Percentiles rank a stretch among this genome's conserved stretches.
Evolutionary conservation across 2,888 invertebrate genomes (phyloP).

Genomic region (Mystacides longicornis): DNA sequence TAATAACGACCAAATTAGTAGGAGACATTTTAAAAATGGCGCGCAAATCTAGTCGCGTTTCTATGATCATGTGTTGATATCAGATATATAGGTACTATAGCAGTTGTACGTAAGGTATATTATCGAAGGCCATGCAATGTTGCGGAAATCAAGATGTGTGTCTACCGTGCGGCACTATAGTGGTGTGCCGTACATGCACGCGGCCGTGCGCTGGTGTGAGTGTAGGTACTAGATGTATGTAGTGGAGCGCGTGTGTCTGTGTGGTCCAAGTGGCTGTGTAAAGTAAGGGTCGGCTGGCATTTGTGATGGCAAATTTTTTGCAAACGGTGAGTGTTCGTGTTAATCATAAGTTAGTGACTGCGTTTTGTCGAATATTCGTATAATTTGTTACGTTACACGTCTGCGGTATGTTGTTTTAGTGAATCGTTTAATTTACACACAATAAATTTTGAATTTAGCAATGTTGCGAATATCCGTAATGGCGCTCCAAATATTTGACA

Average conservation of each 20-base stretch:
- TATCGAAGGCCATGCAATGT: conserved; percentile 60
- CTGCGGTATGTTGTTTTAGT: conserved; percentile 6
- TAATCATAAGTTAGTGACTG: conserved; percentile 19
- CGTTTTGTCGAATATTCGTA: conserved; percentile 12
- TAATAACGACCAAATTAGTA: no score
- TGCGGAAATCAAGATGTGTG: conserved; percentile 47
- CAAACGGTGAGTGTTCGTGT: conserved; percentile 64
- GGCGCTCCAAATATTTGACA: conserved; percentile 47
- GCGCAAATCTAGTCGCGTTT: conserved; percentile 30
- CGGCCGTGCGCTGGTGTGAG: not conserved
- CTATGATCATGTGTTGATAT: conserved; percentile 30
- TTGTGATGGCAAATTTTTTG: conserved; percentile 72
- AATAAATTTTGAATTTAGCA: conserved; percentile 15
- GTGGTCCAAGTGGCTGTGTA: conserved; percentile 60
- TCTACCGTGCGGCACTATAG: not conserved
- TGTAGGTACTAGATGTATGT: not conserved
- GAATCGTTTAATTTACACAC: conserved; percentile 11
- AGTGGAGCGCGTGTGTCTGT: conserved; percentile 28
- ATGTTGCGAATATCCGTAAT: conserved; percentile 20
- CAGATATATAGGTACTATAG: conserved; percentile 53
- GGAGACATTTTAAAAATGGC: conserved; percentile 37
- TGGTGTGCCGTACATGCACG: conserved; percentile 28
- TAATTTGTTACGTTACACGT: conserved; percentile 10
- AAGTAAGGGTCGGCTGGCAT: conserved; percentile 70
- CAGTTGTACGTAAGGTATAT: conserved; percentile 57